Percentiles rank a stretch among this genome's conserved stretches.
These are phyloP conservation scores for Cotesia congregata DNA, from an alignment of 2,888 invertebrate genomes.

Conservation along the genomic window DNA sequence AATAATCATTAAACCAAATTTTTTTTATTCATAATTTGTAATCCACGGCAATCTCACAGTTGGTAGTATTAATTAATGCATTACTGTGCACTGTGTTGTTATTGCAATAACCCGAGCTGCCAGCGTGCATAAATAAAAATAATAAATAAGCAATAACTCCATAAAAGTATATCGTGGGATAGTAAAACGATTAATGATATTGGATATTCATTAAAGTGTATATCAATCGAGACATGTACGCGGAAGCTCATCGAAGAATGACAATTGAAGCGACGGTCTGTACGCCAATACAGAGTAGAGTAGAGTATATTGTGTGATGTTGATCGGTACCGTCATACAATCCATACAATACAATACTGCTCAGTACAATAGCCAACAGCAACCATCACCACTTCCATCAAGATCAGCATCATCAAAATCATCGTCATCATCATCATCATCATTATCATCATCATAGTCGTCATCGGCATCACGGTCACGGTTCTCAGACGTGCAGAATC, in stretches of 20 bases:
- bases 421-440: background rate
- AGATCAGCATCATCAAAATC: background rate
- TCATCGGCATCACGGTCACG: constrained; percentile 64
- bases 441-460: constrained; percentile 15
- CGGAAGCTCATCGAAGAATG: constrained; percentile 66
- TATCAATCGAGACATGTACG: constrained; percentile 62
- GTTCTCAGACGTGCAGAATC: constrained; percentile 66
- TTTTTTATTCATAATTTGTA: no score
- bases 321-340: constrained; percentile 9
- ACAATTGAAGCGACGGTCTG: constrained; percentile 56
- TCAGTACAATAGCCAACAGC: constrained; percentile 27
- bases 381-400: constrained; percentile 22
- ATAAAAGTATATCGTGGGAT: constrained; percentile 40
- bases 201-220: constrained; percentile 39
- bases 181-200: constrained; percentile 42
- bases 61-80: no score
- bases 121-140: background rate
- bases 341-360: constrained; percentile 9
- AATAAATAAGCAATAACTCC: background rate
- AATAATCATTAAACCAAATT: no score
- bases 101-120: background rate
- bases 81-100: background rate
- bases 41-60: no score
- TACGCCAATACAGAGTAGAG: background rate
- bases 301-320: constrained; percentile 35